These are phyloP conservation scores for Andrena flavipes DNA, from an alignment of 2,888 invertebrate genomes.

Conservation along the genomic window DNA sequence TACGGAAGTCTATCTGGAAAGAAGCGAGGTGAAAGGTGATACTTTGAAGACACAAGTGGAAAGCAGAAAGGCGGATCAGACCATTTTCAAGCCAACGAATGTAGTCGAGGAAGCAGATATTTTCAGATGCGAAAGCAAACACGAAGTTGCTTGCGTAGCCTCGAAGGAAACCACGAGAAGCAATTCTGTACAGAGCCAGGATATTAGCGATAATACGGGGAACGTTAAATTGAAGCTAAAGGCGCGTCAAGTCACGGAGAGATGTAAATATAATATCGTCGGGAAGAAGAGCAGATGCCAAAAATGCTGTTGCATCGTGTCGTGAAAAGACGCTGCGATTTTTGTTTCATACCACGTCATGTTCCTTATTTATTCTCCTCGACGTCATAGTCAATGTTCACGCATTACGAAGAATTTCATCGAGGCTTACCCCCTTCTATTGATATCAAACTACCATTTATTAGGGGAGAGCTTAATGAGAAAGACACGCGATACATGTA, in stretches of 20 bases:
- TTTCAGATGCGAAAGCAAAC: conserved; percentile 65
- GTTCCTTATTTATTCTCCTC: conserved; percentile 64
- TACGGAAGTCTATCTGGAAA: neutral
- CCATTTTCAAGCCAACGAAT: conserved; percentile 58
- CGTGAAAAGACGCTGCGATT: conserved; percentile 31
- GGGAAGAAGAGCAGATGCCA: conserved; percentile 75
- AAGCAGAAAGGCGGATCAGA: conserved; percentile 12
- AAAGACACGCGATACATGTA: no score
- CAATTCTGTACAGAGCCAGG: conserved; percentile 76
- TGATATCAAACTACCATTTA: neutral
- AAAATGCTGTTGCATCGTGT: conserved; percentile 78
- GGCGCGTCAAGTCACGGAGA: conserved; percentile 76
- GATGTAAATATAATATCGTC: conserved; percentile 75
- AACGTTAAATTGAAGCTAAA: conserved; percentile 74
- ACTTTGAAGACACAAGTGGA: neutral
- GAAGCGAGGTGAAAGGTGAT: neutral
- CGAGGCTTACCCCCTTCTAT: neutral
- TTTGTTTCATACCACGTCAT: conserved; percentile 25
- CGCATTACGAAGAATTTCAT: conserved; percentile 12
- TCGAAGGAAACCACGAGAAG: conserved; percentile 72
- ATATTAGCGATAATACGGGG: conserved; percentile 66
- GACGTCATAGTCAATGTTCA: conserved; percentile 22
- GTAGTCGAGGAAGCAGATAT: conserved; percentile 64
- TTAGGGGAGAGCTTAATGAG: neutral
- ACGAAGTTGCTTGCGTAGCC: conserved; percentile 50